Evolutionary conservation across 2,113 vertebrate genomes (phyloP).

Genomic region (Solea solea): DNA sequence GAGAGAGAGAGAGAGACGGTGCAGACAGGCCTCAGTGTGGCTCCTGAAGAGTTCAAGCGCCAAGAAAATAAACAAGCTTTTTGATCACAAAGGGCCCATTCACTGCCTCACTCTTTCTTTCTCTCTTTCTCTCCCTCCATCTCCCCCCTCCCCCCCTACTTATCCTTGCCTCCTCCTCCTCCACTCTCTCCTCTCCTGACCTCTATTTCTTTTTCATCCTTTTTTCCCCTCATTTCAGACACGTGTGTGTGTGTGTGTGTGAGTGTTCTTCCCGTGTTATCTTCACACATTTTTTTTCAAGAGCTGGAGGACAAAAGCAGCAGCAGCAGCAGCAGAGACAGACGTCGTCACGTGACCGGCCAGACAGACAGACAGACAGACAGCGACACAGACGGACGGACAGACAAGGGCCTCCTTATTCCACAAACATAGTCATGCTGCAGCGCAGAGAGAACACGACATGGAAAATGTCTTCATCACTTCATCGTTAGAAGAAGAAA

Average conservation of each 20-base stretch:
- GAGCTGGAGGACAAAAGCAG: conserved; percentile 11
- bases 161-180: conserved; percentile 41
- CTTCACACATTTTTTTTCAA: background rate
- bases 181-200: conserved; percentile 60
- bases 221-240: conserved; percentile 31
- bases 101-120: conserved; percentile 65
- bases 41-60: conserved; percentile 80
- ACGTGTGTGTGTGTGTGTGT: conserved; percentile 15
- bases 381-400: conserved; percentile 25
- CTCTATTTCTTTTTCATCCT: conserved; percentile 36
- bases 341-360: conserved; percentile 35
- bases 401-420: conserved; percentile 73
- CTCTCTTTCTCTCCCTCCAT: conserved; percentile 29
- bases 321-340: conserved; percentile 22
- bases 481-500: conserved; percentile 24
- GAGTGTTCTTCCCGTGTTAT: conserved; percentile 8
- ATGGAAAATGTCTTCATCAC: conserved; percentile 70
- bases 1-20: conserved; percentile 55
- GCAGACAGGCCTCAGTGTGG: conserved; percentile 75
- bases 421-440: conserved; percentile 54
- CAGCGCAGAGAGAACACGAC: conserved; percentile 42
- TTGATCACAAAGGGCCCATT: conserved; percentile 89
- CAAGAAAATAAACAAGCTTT: conserved; percentile 86
- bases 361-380: conserved; percentile 30
- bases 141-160: conserved; percentile 36